Evolutionary conservation across 1,140 invertebrate species (phyloP).

Genomic region (Sinonovacula constricta): DNA sequence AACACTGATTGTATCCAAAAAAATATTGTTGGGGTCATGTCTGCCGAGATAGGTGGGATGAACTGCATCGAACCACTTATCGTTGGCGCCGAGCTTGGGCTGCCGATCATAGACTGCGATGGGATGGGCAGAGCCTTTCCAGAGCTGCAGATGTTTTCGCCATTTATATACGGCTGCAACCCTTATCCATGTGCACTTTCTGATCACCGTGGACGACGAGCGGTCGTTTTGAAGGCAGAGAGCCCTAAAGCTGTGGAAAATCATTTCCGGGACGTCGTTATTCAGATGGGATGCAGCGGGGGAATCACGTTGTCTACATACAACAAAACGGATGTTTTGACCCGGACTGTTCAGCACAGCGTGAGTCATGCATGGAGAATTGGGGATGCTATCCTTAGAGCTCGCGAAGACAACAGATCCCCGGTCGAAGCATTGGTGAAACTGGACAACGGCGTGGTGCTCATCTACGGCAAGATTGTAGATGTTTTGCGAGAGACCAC

Average conservation of each 20-base stretch:
- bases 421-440: constrained; percentile 62
- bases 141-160: constrained; percentile 71
- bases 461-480: constrained; percentile 67
- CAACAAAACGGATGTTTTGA: constrained; percentile 51
- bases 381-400: constrained; percentile 65
- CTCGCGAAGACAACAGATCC: constrained; percentile 59
- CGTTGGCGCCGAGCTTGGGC: constrained; percentile 62
- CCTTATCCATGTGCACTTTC: constrained; percentile 64
- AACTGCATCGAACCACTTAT: constrained; percentile 73
- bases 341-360: constrained; percentile 57
- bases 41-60: constrained; percentile 72
- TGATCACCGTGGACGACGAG: constrained; percentile 64
- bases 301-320: constrained; percentile 58
- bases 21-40: constrained; percentile 64
- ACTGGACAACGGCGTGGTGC: constrained; percentile 44
- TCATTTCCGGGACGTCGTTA: constrained; percentile 62
- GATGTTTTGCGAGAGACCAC: constrained; percentile 68
- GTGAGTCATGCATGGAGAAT: constrained; percentile 69
- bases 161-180: constrained; percentile 66
- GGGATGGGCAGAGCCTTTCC: constrained; percentile 77
- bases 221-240: constrained; percentile 58
- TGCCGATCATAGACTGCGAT: constrained; percentile 73
- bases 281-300: constrained; percentile 69
- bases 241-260: constrained; percentile 67
- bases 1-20: constrained; percentile 10